A percentile compares a stretch with the other conserved stretches of the same genome.
Conservation (phyloP, 2,888 invertebrate species). For the Philhelius pedissequus region DNA sequence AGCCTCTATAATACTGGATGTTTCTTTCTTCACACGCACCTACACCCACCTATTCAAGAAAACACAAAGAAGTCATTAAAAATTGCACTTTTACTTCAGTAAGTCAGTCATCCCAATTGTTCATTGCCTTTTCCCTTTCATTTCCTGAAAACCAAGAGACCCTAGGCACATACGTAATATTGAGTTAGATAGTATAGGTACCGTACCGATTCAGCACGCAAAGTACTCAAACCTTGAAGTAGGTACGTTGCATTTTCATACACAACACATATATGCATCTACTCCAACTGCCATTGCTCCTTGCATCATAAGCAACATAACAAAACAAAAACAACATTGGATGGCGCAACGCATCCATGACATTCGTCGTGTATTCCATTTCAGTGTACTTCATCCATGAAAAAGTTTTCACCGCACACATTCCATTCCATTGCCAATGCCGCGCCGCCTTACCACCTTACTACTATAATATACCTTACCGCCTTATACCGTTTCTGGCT, state of each 20-base stretch:
- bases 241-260: conserved; percentile 8
- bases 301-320: conserved; percentile 40
- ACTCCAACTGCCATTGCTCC: conserved; percentile 31
- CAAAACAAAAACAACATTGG: background rate
- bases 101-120: conserved; percentile 6
- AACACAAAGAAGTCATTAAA: conserved; percentile 1
- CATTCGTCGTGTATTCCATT: conserved; percentile 57
- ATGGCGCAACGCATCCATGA: conserved; percentile 51
- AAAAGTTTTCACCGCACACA: conserved; percentile 51
- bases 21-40: background rate
- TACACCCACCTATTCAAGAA: background rate
- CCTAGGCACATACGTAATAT: no score
- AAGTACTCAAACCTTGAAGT: conserved; percentile 37
- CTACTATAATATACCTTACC: no score
- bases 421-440: conserved; percentile 19
- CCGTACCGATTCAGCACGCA: background rate
- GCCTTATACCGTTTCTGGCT: background rate
- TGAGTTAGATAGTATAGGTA: background rate
- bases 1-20: background rate
- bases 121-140: conserved; percentile 51
- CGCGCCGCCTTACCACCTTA: background rate
- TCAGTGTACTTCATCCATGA: conserved; percentile 57
- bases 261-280: background rate
- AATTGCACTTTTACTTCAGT: conserved; percentile 18
- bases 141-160: conserved; percentile 14